Percentiles rank a stretch among this genome's conserved stretches.
Evolutionary conservation across 2,113 vertebrate genomes (phyloP).

Genomic region (Aptenodytes patagonicus): DNA sequence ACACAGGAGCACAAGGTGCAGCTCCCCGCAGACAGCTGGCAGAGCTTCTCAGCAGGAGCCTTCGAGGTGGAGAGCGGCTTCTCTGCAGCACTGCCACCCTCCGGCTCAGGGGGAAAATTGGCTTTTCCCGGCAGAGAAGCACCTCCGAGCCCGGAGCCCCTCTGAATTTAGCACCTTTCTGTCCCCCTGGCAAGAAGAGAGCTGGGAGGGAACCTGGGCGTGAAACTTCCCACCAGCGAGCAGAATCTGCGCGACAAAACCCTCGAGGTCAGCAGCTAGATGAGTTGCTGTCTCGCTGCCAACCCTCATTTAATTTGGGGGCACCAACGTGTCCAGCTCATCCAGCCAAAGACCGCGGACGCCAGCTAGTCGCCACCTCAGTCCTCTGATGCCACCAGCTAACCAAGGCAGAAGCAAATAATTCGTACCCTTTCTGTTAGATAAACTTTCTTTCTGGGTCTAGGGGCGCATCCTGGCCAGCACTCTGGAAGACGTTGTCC

Average conservation of each 20-base stretch:
- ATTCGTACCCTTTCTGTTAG: not conserved
- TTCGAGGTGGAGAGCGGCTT: not conserved
- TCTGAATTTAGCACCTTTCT: not conserved
- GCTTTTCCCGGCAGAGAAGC: not conserved
- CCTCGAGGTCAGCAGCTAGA: not conserved
- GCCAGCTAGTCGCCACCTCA: not conserved
- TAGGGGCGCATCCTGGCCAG: accelerated
- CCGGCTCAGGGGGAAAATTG: not conserved
- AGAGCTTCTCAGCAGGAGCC: not conserved
- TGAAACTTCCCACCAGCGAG: not conserved
- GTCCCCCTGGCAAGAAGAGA: not conserved
- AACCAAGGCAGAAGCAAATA: not conserved
- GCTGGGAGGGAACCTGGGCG: not conserved
- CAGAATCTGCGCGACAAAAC: not conserved
- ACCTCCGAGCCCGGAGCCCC: accelerated
- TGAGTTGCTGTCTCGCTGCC: not conserved
- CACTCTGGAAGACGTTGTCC: not conserved
- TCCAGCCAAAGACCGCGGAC: accelerated
- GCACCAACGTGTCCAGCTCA: accelerated
- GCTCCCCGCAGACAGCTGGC: not conserved
- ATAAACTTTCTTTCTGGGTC: not conserved
- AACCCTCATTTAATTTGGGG: not conserved
- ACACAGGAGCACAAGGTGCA: no score
- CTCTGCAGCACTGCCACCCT: constrained; percentile 46
- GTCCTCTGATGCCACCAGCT: not conserved